Percentiles rank a stretch among this genome's conserved stretches.
Conservation (phyloP, 1,140 invertebrate species). For the Zaprionus vittiger region DNA sequence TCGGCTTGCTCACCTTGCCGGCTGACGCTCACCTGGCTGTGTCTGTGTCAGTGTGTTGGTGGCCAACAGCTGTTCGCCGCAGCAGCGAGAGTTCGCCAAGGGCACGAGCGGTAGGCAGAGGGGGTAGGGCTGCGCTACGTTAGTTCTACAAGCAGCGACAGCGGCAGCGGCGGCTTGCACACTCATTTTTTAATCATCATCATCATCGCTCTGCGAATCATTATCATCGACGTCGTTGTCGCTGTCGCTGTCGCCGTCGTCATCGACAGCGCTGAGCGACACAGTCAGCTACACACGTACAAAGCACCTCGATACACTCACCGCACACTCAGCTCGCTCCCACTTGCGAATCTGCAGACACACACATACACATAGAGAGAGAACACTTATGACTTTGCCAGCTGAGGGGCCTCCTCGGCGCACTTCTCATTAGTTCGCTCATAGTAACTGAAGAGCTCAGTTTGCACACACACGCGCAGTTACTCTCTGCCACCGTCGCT, state of each 20-base stretch:
- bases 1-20: conserved; percentile 21
- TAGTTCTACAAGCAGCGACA: background rate
- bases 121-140: background rate
- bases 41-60: background rate
- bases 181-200: background rate
- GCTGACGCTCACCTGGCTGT: conserved; percentile 12
- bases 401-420: conserved; percentile 35
- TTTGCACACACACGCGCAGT: conserved; percentile 43
- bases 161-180: background rate
- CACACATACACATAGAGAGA: conserved; percentile 19
- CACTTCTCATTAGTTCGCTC: conserved; percentile 74
- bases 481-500: conserved; percentile 13
- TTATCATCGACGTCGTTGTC: background rate
- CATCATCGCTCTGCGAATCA: background rate
- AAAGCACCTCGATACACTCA: conserved; percentile 21
- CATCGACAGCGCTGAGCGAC: background rate
- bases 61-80: conserved; percentile 28
- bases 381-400: conserved; percentile 15
- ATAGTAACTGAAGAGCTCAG: conserved; percentile 73
- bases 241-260: background rate
- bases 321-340: background rate
- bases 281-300: conserved; percentile 7
- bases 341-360: conserved; percentile 1
- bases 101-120: background rate
- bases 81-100: background rate